Conservation (phyloP, 2,113 vertebrate species). For the Vimba vimba region DNA sequence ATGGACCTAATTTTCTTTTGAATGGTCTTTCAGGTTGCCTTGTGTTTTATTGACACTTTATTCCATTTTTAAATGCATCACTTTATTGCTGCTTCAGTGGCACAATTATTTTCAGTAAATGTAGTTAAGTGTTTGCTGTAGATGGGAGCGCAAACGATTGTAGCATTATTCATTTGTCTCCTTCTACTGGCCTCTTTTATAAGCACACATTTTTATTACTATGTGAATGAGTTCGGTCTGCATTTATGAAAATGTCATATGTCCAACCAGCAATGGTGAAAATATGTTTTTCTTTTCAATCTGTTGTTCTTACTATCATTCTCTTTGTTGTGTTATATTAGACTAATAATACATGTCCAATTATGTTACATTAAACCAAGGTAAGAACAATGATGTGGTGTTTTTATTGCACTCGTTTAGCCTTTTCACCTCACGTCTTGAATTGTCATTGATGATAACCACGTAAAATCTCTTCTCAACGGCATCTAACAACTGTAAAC, state of each 20-base stretch:
- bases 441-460: neutral
- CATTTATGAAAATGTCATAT: neutral
- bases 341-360: neutral
- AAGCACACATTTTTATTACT: neutral
- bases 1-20: neutral
- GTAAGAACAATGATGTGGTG: neutral
- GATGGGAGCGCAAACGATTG: neutral
- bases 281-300: neutral
- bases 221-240: neutral
- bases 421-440: neutral
- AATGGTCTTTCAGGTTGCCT: neutral
- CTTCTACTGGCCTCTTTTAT: neutral
- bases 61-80: neutral
- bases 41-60: neutral
- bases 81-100: neutral
- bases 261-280: too few relatives aligned
- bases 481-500: neutral
- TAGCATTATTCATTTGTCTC: neutral
- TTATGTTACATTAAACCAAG: neutral
- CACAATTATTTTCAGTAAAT: neutral
- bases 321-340: neutral
- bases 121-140: neutral
- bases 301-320: neutral
- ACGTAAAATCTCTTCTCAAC: neutral
- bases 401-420: neutral